Base-by-base conservation (phyloP, 53 echinoderm and acorn worm genomes). In the Paelopatides confundens region DNA sequence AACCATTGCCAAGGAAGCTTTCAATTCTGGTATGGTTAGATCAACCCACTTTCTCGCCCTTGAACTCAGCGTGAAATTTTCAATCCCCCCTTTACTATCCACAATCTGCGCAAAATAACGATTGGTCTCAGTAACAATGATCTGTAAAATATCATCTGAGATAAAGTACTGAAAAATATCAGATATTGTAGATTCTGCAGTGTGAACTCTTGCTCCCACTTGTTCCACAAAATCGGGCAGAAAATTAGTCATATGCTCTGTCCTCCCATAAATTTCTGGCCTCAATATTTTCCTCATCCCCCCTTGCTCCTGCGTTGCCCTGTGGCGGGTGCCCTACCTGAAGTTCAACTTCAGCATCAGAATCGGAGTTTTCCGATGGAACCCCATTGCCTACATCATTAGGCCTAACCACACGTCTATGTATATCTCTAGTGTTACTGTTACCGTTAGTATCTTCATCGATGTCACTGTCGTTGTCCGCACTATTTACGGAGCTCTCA, bases 401-500 rank as follows among this genome's bases (percentile, higher is more conserved):
- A 31, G 31, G 32, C 68, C 34, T 68, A n/a, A 63, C 28, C 7
- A 8, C 65, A n/a, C n/a, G n/a, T n/a, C n/a, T n/a, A n/a, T n/a
- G n/a, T n/a, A n/a, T n/a, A 68, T 68, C 4, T 15, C 69, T 68
- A 68, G 6, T 31, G 69, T 68, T 28, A 68, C 10, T 29, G 30
- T 32, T 68, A 68, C 28, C 69, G 7, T 68, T 68, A 68, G 0
- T 32, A 35, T 35, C 36, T 31, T 14, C 31, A 8, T 68, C 36
- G 69, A 31, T 32, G 31, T 68, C 1, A 32, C 69, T 68, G 35
- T 68, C 21, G n/a, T n/a, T n/a, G 31, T 68, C 36, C 10, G 34
- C 69, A 68, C 69, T 68, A 32, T 68, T 68, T 32, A 68, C 69
- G 35, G 28, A 9, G 69, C 69, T 68, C 69, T 68, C 34, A 68